A percentile compares a stretch with the other conserved stretches of the same genome.
Conservation (phyloP, 1,140 invertebrate genomes). For the Wasmannia auropunctata region DNA sequence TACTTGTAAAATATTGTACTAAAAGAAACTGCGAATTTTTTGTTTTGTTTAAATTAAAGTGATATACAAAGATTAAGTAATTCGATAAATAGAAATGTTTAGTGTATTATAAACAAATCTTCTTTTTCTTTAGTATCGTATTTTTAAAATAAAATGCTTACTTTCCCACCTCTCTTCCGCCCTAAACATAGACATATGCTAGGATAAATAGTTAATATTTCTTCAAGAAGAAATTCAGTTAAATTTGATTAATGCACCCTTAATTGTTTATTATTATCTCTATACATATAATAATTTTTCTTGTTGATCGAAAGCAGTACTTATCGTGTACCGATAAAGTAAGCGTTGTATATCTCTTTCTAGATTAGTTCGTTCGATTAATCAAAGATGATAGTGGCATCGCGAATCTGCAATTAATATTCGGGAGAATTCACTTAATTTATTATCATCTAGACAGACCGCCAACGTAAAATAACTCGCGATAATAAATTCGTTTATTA, state of each 20-base stretch:
- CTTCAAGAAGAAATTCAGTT: background rate
- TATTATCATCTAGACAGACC: background rate
- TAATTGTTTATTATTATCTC: background rate
- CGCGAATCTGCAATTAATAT: background rate
- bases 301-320: background rate
- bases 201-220: background rate
- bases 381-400: background rate
- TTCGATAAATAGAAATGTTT: conserved; percentile 14
- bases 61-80: background rate
- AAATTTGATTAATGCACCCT: background rate
- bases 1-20: conserved; percentile 13
- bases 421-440: background rate
- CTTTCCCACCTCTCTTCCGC: background rate
- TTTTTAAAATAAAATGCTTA: background rate
- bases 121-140: background rate
- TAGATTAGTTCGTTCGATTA: background rate
- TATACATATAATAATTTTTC: background rate
- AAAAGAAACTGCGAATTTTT: background rate
- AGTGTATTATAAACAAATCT: conserved; percentile 3
- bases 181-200: background rate
- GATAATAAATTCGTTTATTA: background rate
- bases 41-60: background rate
- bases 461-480: background rate
- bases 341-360: background rate
- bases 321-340: background rate